Evolutionary conservation across 2,888 invertebrate genomes (phyloP).

Genomic region (Pemphredon lugubris): DNA sequence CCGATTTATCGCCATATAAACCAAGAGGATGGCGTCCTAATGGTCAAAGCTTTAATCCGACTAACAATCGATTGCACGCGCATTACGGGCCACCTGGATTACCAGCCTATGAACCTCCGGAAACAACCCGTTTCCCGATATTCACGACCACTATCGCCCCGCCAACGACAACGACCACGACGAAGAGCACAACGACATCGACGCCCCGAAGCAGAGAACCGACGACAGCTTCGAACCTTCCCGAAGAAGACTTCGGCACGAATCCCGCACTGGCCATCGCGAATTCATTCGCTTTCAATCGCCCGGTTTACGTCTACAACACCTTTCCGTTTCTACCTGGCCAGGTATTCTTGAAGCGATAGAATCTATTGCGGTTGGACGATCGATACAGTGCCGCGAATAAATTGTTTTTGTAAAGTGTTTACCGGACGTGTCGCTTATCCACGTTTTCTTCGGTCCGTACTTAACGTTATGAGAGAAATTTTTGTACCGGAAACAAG

Average conservation of each 20-base stretch:
- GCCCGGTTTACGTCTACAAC: slow-evolving; percentile 77
- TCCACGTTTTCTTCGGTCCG: too few species aligned
- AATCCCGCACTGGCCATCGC: slow-evolving; percentile 77
- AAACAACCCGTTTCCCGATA: slow-evolving; percentile 44
- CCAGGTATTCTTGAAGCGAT: slow-evolving; percentile 42
- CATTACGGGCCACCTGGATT: slow-evolving; percentile 60
- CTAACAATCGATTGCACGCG: slow-evolving; percentile 61
- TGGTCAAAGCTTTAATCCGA: slow-evolving; percentile 71
- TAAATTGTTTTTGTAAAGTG: too few species aligned
- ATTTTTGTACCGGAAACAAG: too few species aligned
- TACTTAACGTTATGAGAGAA: too few species aligned
- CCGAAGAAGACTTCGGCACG: slow-evolving; percentile 69
- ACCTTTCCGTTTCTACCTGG: slow-evolving; percentile 69
- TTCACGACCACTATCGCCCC: slow-evolving; percentile 43
- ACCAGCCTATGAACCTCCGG: slow-evolving; percentile 66
- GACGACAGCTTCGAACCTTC: slow-evolving; percentile 53
- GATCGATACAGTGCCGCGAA: not conserved
- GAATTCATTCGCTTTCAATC: slow-evolving; percentile 78
- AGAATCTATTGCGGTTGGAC: not conserved
- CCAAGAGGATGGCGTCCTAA: slow-evolving; percentile 77
- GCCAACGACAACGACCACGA: slow-evolving; percentile 52
- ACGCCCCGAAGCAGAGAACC: slow-evolving; percentile 73
- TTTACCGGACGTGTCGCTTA: too few species aligned
- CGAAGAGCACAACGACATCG: slow-evolving; percentile 61
- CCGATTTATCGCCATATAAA: slow-evolving; percentile 64